phyloP scores from a whole-genome alignment of 2,888 invertebrate species.

The Vesta saturnalis region DNA sequence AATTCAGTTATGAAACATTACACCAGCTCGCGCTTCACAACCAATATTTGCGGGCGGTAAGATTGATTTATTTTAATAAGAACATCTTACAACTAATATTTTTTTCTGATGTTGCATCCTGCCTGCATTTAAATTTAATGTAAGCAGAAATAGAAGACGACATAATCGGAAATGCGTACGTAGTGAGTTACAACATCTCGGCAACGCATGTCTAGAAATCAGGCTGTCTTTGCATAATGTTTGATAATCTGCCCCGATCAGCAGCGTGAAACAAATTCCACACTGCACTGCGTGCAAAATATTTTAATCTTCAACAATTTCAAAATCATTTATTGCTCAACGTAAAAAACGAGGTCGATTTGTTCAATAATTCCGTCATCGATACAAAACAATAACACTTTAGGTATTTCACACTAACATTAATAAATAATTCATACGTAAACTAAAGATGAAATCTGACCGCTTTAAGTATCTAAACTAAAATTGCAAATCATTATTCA shows the following conservation, averaged over 20 bases:
- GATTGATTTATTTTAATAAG: background rate
- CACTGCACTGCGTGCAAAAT: slow-evolving; percentile 39
- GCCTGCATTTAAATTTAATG: slow-evolving; percentile 18
- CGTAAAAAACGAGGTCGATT: slow-evolving; percentile 35
- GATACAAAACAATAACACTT: background rate
- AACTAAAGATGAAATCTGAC: background rate
- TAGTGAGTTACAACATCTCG: slow-evolving; percentile 46
- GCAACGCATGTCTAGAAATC: slow-evolving; percentile 47
- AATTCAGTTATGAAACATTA: too few species aligned
- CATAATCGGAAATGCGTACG: slow-evolving; percentile 45
- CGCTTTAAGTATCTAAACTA: background rate
- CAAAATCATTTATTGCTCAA: slow-evolving; percentile 35
- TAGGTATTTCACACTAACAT: background rate
- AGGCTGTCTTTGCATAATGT: slow-evolving; percentile 40
- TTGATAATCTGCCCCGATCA: slow-evolving; percentile 43
- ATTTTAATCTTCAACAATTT: slow-evolving; percentile 40
- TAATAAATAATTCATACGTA: background rate
- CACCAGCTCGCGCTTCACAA: too few species aligned
- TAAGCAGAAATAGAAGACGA: slow-evolving; percentile 41
- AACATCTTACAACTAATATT: background rate
- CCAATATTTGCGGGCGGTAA: background rate
- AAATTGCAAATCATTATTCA: slow-evolving; percentile 22
- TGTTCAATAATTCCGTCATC: slow-evolving; percentile 17
- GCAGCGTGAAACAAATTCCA: slow-evolving; percentile 44
- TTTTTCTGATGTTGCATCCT: slow-evolving; percentile 31